These are phyloP conservation scores for Pelmatolapia mariae DNA, from an alignment of 2,113 vertebrate species.

Conservation along the genomic window DNA sequence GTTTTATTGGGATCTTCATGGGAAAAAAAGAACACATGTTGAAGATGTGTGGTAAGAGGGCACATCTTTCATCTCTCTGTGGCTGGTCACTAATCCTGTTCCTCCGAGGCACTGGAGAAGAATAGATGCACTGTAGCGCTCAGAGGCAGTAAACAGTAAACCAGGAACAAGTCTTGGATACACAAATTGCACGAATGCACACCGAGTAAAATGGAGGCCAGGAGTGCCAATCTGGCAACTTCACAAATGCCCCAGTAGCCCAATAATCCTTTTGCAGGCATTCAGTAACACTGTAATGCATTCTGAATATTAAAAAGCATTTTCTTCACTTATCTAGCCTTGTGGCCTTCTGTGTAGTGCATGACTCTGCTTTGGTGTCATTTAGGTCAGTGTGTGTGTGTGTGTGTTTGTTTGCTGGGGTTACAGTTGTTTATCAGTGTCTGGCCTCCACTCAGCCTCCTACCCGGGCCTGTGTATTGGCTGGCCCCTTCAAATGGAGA, in stretches of 20 bases:
- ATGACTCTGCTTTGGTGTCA: background rate
- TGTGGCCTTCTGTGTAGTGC: background rate
- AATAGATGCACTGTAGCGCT: conserved; percentile 44
- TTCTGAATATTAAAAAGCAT: background rate
- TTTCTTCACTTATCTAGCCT: background rate
- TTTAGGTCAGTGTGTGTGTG: background rate
- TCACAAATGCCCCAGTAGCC: conserved; percentile 21
- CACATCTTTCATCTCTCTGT: conserved; percentile 37
- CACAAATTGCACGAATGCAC: background rate
- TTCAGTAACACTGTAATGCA: background rate
- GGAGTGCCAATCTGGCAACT: conserved; percentile 27
- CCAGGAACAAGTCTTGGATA: conserved; percentile 34
- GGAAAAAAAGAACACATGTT: background rate
- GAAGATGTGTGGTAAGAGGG: conserved; percentile 15
- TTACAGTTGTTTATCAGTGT: background rate
- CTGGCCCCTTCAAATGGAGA: conserved; percentile 21
- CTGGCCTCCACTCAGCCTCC: conserved; percentile 12
- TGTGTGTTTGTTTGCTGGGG: background rate
- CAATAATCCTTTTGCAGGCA: conserved; percentile 3
- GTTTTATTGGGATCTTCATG: background rate
- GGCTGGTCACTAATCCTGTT: conserved; percentile 43
- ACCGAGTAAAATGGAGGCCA: conserved; percentile 17
- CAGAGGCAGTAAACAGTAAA: conserved; percentile 19
- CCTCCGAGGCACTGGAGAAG: conserved; percentile 41
- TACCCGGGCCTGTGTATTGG: conserved; percentile 19